Conservation (phyloP, 2,888 invertebrate genomes). For the Ormyrus labotus region DNA sequence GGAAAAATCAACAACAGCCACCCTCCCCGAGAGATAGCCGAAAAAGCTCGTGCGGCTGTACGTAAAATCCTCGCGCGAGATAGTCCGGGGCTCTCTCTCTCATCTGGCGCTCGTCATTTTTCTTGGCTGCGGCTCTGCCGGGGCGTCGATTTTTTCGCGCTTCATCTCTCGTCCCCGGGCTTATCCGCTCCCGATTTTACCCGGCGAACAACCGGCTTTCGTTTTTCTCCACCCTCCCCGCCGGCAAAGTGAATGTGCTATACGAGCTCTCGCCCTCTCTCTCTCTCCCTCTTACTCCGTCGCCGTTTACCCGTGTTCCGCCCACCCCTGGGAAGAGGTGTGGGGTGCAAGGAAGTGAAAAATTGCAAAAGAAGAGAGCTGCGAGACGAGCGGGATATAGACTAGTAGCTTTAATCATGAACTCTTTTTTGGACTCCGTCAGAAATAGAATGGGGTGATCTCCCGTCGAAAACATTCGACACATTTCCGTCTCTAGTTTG, state of each 20-base stretch:
- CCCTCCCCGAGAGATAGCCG: too few relatives aligned
- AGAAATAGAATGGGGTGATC: too few relatives aligned
- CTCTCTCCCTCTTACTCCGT: too few relatives aligned
- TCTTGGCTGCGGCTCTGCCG: conserved; percentile 2
- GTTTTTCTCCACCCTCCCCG: background rate
- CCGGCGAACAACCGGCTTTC: background rate
- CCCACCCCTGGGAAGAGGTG: too few relatives aligned
- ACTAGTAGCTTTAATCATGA: conserved; percentile 11
- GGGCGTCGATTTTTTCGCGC: conserved; percentile 39
- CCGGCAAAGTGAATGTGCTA: conserved; percentile 29
- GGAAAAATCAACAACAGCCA: too few relatives aligned
- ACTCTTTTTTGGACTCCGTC: background rate
- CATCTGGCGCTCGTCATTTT: conserved; percentile 25
- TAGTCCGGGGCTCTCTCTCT: background rate
- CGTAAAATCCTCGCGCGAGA: too few relatives aligned
- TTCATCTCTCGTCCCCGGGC: conserved; percentile 33
- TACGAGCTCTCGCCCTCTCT: background rate
- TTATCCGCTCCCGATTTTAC: conserved; percentile 30
- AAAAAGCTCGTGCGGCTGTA: too few relatives aligned
- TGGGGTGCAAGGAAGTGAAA: background rate
- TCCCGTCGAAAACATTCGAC: too few relatives aligned
- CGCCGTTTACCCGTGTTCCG: conserved; percentile 16
- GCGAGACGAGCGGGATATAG: background rate
- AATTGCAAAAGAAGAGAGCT: background rate
- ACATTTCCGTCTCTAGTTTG: too few relatives aligned